Evolutionary conservation across 2,113 vertebrate species (phyloP), one percentile per base, ranked within the genome.

Genomic region (Bucco capensis): DNA sequence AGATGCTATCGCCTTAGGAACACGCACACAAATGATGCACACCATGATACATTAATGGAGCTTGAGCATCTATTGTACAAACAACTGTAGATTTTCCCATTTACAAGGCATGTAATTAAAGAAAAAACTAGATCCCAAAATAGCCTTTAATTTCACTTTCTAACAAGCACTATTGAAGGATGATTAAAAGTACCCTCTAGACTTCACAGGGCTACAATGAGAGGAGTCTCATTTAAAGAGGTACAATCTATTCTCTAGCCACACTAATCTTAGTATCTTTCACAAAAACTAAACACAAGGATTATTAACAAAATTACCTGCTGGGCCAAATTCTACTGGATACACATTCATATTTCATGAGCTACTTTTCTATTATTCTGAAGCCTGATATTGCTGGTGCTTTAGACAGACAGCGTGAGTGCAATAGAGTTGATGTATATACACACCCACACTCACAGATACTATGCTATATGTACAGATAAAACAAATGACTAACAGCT

Each of bases 101-200:
- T 83, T 89, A 92, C 82, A 87, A 84, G 37, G 58, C 70, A 91
- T 50, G 50, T 93, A 75, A 85, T 91, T 91, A 79, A 92, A 92
- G 80, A 87, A 92, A 96, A 83, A 66, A 33, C 74, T 89, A 66
- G 47, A 69, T 86, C 83, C 90, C 46, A 57, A 92, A 89, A 80
- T 83, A 77, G 61, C 33, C 57, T 92, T 95, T 91, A 76, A 79
- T 93, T 96, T 96, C 57, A 88, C 53, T 95, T 74, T 88, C 87
- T 94, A 94, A 90, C 61, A 92, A 92, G 69, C 65, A 89, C 50
- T 9, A 35, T 90, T 95, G 95, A 92, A 92, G 61, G 56, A 24
- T 70, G 71, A 91, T 79, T 93, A 91, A 90, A 95, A 95, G 89
- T 73, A 93, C 49, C 81, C 79, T 87, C 75, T 56, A 78, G 88